Conservation (phyloP, 2,113 vertebrate species). For the Halichoeres trimaculatus region DNA sequence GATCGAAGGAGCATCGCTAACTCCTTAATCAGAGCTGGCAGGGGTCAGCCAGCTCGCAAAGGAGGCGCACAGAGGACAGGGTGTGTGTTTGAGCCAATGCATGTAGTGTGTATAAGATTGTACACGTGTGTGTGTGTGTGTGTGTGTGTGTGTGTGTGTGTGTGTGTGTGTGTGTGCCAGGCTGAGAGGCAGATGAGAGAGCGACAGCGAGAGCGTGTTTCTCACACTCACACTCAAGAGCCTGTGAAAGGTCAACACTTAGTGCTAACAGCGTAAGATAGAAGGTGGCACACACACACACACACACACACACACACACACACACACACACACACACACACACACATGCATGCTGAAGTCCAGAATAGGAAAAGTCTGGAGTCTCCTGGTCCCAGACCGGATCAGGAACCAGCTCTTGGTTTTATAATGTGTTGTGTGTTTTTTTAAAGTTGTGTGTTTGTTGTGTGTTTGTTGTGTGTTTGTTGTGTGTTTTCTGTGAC, state of each 20-base stretch:
- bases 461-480: no score
- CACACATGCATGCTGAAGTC: conserved; percentile 58
- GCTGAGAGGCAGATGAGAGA: conserved; percentile 81
- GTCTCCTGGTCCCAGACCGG: conserved; percentile 46
- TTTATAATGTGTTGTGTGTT: no score
- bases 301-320: conserved; percentile 36
- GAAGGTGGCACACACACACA: conserved; percentile 43
- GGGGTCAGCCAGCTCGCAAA: conserved; percentile 89
- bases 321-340: conserved; percentile 45
- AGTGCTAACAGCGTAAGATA: conserved; percentile 77
- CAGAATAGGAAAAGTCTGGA: conserved; percentile 70
- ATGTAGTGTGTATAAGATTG: background rate
- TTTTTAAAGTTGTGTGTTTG: no score
- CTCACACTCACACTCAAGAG: conserved; percentile 91
- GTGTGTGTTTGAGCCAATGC: conserved; percentile 37
- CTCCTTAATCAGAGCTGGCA: conserved; percentile 95
- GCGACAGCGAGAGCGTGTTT: conserved; percentile 90
- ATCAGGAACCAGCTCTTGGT: conserved; percentile 20
- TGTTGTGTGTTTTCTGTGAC: no score
- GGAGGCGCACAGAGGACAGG: conserved; percentile 58
- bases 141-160: conserved; percentile 24
- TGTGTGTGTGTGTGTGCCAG: conserved; percentile 36
- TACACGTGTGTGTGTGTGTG: background rate
- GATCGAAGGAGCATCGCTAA: conserved; percentile 95
- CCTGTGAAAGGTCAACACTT: conserved; percentile 87